Evolutionary conservation across 2,888 invertebrate genomes (phyloP).

Genomic region (Orgyia antiqua): DNA sequence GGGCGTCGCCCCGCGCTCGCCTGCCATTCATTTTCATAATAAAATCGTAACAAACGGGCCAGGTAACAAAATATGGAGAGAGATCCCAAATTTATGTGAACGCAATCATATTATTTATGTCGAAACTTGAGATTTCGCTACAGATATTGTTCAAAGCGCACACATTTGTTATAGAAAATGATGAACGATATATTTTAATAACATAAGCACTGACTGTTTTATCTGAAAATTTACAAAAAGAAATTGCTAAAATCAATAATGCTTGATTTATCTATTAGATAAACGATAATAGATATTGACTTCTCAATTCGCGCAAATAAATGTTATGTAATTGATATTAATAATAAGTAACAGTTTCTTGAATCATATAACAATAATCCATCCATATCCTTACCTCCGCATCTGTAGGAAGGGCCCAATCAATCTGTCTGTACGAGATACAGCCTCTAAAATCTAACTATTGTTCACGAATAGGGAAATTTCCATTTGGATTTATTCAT

Average conservation of each 20-base stretch:
- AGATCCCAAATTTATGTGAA: constrained; percentile 68
- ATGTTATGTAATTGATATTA: too few relatives aligned
- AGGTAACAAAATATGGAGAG: constrained; percentile 77
- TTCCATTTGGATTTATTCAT: constrained; percentile 78
- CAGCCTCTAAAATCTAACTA: constrained; percentile 76
- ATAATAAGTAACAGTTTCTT: too few relatives aligned
- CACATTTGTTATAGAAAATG: constrained; percentile 19
- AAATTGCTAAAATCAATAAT: too few relatives aligned
- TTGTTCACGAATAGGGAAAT: constrained; percentile 75
- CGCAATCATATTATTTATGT: constrained; percentile 63
- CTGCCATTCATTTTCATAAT: constrained; percentile 78
- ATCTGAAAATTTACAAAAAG: too few relatives aligned
- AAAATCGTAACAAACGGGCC: constrained; percentile 76
- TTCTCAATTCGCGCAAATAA: too few relatives aligned
- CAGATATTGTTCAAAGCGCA: constrained; percentile 33
- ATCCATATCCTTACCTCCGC: constrained; percentile 47
- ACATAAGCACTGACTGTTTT: constrained; percentile 9
- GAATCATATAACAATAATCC: constrained; percentile 16
- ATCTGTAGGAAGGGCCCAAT: constrained; percentile 63
- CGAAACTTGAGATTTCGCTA: constrained; percentile 50
- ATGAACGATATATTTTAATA: constrained; percentile 23
- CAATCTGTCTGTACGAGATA: constrained; percentile 77
- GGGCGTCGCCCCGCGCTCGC: constrained; percentile 32
- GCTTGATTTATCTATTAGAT: too few relatives aligned
- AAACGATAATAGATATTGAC: too few relatives aligned